Conservation (phyloP, 30 jellyfish, hydroid and myxozoan genomes). For the Phacellophora camtschatica region DNA sequence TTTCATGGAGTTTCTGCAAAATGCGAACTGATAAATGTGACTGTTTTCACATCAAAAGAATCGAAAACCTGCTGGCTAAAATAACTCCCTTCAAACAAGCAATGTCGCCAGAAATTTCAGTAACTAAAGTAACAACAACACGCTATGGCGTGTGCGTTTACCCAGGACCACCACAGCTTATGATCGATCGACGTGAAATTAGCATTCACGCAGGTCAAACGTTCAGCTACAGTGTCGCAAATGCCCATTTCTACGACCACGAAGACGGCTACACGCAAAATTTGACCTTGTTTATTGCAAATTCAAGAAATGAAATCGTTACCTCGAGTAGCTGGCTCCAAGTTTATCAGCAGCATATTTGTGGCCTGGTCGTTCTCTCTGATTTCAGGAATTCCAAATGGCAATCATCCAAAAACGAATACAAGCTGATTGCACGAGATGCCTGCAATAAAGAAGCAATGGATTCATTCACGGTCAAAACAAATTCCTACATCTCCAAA, state of each 20-base stretch:
- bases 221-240: constrained; percentile 22
- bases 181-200: constrained; percentile 21
- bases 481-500: background rate
- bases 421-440: constrained; percentile 44
- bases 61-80: constrained; percentile 9
- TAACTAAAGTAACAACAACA: background rate
- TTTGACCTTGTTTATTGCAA: constrained; percentile 36
- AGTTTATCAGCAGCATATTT: constrained; percentile 27
- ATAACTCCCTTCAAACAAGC: background rate
- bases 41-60: constrained; percentile 22
- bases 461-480: constrained; percentile 28
- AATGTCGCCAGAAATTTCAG: constrained; percentile 42
- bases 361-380: constrained; percentile 56
- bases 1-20: constrained; percentile 72
- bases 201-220: constrained; percentile 29
- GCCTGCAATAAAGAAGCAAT: constrained; percentile 49
- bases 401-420: background rate
- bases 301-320: background rate
- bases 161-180: constrained; percentile 32
- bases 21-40: constrained; percentile 29
- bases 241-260: constrained; percentile 63
- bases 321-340: constrained; percentile 23
- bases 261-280: constrained; percentile 90
- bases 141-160: constrained; percentile 43
- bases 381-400: constrained; percentile 12